A percentile compares a stretch with the other conserved stretches of the same genome.
Conservation (phyloP, 2,797 vertebrate species). For the Bucorvus abyssinicus region DNA sequence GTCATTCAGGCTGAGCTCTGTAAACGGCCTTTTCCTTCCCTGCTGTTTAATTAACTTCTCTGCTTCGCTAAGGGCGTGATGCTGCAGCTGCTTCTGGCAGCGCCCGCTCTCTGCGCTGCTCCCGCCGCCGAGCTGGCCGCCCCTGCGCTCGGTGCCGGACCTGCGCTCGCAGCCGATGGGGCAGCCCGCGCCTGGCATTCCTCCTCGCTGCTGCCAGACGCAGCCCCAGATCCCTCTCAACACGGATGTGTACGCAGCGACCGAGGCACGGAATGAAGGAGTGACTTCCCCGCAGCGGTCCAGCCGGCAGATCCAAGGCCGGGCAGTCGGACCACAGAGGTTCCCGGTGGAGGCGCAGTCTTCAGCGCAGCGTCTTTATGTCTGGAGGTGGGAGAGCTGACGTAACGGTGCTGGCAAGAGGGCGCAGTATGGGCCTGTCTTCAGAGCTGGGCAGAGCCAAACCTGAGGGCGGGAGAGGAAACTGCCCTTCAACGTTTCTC, state of each 20-base stretch:
- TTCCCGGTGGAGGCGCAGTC: neutral
- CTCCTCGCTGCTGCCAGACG: fast-evolving
- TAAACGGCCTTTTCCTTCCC: neutral
- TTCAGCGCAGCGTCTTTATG: neutral
- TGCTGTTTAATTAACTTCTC: neutral
- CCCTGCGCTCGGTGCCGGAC: neutral
- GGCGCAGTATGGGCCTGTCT: neutral
- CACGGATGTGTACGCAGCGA: neutral
- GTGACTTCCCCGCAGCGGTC: neutral
- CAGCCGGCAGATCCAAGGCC: fast-evolving
- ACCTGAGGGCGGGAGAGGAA: neutral
- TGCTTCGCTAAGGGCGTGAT: neutral
- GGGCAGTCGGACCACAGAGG: neutral
- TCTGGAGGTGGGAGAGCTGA: conserved; percentile 20
- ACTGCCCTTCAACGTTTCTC: neutral
- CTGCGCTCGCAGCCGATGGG: fast-evolving
- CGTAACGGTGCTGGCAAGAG: neutral
- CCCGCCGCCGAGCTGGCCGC: neutral
- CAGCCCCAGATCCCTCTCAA: neutral
- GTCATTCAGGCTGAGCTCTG: neutral
- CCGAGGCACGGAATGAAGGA: neutral
- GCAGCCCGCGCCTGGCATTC: neutral
- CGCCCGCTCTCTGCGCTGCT: neutral
- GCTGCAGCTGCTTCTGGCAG: neutral
- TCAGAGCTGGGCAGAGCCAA: neutral